A percentile compares a stretch with the other conserved stretches of the same genome.
Evolutionary conservation across 2,113 vertebrate species (phyloP).

Genomic region (Tinamus guttatus): DNA sequence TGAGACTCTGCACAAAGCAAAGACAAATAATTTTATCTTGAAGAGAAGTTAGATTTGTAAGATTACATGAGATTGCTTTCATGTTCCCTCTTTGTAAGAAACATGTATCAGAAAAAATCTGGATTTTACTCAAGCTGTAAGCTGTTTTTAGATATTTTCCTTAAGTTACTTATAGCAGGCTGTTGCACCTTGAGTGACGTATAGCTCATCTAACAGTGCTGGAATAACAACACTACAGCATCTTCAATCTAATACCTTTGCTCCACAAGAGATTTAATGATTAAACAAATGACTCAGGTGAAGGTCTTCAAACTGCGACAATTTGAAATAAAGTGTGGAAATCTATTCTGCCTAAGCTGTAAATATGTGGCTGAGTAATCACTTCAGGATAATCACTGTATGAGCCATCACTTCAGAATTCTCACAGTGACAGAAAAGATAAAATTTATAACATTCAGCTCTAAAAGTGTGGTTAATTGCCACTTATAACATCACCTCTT

Average conservation of each 20-base stretch:
- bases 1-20: neutral
- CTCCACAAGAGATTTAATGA: neutral
- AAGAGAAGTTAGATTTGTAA: neutral
- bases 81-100: neutral
- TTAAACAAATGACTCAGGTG: neutral
- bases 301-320: neutral
- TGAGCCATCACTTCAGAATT: too few relatives aligned
- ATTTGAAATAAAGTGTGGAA: neutral
- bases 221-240: neutral
- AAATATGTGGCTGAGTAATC: neutral
- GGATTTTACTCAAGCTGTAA: neutral
- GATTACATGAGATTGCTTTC: neutral
- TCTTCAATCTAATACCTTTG: neutral
- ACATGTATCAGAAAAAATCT: neutral
- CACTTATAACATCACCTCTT: neutral
- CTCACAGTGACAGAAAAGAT: neutral
- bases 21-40: neutral
- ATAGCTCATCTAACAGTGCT: neutral
- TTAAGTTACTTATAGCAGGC: neutral
- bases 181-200: neutral
- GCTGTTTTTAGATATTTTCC: neutral
- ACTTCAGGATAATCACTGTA: neutral
- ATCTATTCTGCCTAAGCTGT: neutral
- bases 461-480: neutral
- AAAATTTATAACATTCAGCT: neutral